Conservation (phyloP, 2,797 vertebrate genomes). For the Schizopygopsis pylzovi region DNA sequence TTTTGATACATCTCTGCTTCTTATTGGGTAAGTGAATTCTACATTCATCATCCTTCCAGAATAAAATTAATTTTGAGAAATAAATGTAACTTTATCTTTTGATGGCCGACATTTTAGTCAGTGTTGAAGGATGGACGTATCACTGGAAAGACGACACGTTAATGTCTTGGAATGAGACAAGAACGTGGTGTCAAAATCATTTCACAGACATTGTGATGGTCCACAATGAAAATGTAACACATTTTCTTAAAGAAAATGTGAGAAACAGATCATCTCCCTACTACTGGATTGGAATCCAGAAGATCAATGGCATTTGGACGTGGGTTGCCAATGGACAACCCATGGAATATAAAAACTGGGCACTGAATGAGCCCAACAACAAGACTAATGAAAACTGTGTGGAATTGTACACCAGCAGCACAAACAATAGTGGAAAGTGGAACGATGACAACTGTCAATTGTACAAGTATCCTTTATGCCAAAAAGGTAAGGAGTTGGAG, state of each 20-base stretch:
- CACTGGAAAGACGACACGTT: background rate
- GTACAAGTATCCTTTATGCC: constrained; percentile 67
- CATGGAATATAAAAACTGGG: constrained; percentile 73
- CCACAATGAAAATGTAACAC: constrained; percentile 55
- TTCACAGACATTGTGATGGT: constrained; percentile 57
- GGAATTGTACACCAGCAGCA: constrained; percentile 71
- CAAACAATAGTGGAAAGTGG: constrained; percentile 69
- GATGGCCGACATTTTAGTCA: background rate
- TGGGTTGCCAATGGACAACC: constrained; percentile 76
- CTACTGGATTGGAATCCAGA: constrained; percentile 80
- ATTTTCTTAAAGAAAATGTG: background rate
- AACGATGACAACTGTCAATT: constrained; percentile 74
- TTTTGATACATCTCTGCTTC: constrained; percentile 36
- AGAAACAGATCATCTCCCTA: background rate
- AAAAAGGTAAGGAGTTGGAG: constrained; percentile 65
- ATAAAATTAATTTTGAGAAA: background rate
- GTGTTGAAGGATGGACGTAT: constrained; percentile 58
- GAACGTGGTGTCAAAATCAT: constrained; percentile 35
- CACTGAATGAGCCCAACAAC: constrained; percentile 74
- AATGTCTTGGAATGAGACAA: constrained; percentile 49
- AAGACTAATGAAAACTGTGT: constrained; percentile 74
- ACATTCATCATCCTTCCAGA: background rate
- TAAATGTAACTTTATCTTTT: background rate
- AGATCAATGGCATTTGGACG: constrained; percentile 70
- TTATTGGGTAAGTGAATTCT: constrained; percentile 37